Conservation (phyloP, 2,797 vertebrate genomes). For the Amniataba percoides region DNA sequence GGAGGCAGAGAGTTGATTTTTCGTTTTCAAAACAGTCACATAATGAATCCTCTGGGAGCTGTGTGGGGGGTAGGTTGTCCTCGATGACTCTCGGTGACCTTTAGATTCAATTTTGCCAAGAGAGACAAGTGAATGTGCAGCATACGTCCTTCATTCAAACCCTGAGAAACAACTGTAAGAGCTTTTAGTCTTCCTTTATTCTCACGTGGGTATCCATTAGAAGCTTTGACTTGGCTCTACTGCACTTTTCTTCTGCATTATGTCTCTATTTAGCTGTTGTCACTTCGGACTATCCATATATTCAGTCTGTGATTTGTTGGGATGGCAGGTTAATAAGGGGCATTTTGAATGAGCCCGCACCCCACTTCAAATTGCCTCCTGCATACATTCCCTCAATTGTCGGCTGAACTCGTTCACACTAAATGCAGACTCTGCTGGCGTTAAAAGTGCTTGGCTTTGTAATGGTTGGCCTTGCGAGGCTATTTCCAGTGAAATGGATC, state of each 20-base stretch:
- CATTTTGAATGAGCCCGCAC: no score
- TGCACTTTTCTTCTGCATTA: conserved; percentile 3
- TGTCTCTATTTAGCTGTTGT: neutral
- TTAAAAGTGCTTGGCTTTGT: conserved; percentile 31
- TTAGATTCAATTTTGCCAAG: conserved; percentile 32
- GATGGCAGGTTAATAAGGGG: no score
- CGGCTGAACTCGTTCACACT: conserved; percentile 8
- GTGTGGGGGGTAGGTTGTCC: conserved; percentile 2
- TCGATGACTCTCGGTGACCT: conserved; percentile 41
- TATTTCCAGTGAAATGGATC: conserved; percentile 47
- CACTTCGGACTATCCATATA: conserved; percentile 2
- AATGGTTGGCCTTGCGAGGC: conserved; percentile 25
- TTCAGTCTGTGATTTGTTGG: no score
- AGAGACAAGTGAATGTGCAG: conserved; percentile 13
- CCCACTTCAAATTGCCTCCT: no score
- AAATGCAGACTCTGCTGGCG: conserved; percentile 1
- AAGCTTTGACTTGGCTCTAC: conserved; percentile 1
- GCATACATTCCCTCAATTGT: conserved; percentile 4
- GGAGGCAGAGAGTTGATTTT: conserved; percentile 40
- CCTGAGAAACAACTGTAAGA: neutral
- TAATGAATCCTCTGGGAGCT: conserved; percentile 29
- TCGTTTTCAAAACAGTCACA: conserved; percentile 45
- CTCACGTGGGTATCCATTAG: conserved; percentile 35
- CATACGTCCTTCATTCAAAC: conserved; percentile 34
- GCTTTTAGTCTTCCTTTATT: conserved; percentile 34